Base-by-base conservation (phyloP, 1,140 invertebrate genomes). In the Galendromus occidentalis region DNA sequence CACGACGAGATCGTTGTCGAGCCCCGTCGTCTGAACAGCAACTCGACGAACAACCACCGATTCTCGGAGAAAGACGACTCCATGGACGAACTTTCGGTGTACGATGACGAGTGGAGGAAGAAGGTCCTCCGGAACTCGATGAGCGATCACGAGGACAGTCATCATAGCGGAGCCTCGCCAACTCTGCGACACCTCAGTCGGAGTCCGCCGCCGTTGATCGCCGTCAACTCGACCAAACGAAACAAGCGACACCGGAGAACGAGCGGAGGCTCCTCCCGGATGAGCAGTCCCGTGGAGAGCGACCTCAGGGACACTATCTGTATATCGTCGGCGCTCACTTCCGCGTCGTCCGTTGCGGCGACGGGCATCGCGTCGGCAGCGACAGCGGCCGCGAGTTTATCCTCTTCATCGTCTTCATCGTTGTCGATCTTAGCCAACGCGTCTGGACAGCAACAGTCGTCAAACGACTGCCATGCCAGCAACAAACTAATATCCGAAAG, bases 131-230 rank as follows among this genome's bases (percentile, higher is more conserved):
- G 70, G 20, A 70, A 72, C 42, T 72, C 70, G 41, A 69, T 70
- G 44, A 74, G 73, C 67, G 73, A 73, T 41, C 72, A 72, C 9
- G 51, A 59, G 42, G 73, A 73, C 28, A 72, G 72, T 47, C 72
- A 70, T 55, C 72, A 71, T 42, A 73, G 72, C 64, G 70, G 72
- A 55, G 72, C 71, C 12, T 73, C 73, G 25, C 71, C 73, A 18
- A 68, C 68, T 29, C 69, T 67, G 30, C 44, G 70, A 47, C 66
- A 66, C 44, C 65, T 69, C 47, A 71, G 67, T 42, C 64, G 65
- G 9, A 72, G 70, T 66, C 73, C 72, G 66, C 51, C 51, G 33
- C 33, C 33, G 73, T 69, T 64, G 67, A 65, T 45, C 63, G 64
- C 7, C 44, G 42, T 45, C 30, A 64, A 4, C 33, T 39, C 33